phyloP scores from a whole-genome alignment of 2,888 invertebrate species.

The Rhagonycha fulva region DNA sequence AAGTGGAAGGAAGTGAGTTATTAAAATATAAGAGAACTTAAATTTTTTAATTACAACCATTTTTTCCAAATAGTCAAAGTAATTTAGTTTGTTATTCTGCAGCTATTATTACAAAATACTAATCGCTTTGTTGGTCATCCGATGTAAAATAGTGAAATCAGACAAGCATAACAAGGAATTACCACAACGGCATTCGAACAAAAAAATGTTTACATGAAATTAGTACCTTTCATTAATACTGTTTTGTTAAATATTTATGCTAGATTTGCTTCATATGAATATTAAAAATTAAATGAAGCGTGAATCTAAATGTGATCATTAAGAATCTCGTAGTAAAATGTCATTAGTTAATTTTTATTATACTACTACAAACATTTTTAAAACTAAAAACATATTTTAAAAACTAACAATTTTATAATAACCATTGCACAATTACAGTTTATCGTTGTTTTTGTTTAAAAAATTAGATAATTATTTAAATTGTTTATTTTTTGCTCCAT shows the following conservation, averaged over 20 bases:
- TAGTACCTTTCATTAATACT: conserved; percentile 21
- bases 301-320: conserved; percentile 8
- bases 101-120: conserved; percentile 15
- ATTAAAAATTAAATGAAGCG: conserved; percentile 10
- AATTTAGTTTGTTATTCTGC: conserved; percentile 19
- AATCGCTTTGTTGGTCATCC: conserved; percentile 27
- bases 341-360: background rate
- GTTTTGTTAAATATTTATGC: conserved; percentile 9
- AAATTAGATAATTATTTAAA: background rate
- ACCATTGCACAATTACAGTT: background rate
- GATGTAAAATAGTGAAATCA: conserved; percentile 21
- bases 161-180: conserved; percentile 12
- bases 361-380: background rate
- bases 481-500: background rate
- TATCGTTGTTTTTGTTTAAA: conserved; percentile 5
- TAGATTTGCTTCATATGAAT: conserved; percentile 5
- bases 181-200: conserved; percentile 17
- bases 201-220: conserved; percentile 25
- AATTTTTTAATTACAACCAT: conserved; percentile 21
- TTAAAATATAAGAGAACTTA: conserved; percentile 22
- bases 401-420: background rate
- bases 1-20: conserved; percentile 16
- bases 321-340: conserved; percentile 5
- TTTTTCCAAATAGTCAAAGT: conserved; percentile 19
- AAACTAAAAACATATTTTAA: background rate